phyloP scores from a whole-genome alignment of 35 echinoderm and acorn worm species.

The Patiria miniata region DNA sequence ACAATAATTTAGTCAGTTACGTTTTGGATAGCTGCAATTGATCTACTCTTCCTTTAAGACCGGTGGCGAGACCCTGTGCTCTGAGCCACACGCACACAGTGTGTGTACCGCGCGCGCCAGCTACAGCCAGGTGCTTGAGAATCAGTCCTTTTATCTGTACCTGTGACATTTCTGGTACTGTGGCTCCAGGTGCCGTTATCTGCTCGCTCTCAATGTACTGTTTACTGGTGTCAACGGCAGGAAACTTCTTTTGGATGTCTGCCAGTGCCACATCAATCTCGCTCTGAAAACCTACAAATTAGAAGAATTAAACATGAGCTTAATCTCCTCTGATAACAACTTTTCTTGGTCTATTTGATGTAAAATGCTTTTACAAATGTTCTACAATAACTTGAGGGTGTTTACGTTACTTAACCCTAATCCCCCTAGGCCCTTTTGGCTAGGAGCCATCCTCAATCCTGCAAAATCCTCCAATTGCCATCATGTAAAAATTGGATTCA shows the following conservation, averaged over 20 bases:
- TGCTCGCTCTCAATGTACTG: slow-evolving; percentile 59
- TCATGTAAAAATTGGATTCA: too few species aligned
- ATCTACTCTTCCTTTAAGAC: too few species aligned
- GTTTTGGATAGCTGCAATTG: too few species aligned
- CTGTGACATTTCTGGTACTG: slow-evolving; percentile 82
- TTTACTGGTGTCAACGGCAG: slow-evolving; percentile 64
- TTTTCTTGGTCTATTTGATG: background rate
- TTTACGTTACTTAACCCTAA: background rate
- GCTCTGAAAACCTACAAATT: slow-evolving; percentile 62
- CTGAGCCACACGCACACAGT: too few species aligned
- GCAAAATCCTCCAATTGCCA: too few species aligned
- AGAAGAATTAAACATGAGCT: background rate
- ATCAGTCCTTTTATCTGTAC: too few species aligned
- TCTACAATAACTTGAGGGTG: background rate
- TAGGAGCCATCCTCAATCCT: too few species aligned
- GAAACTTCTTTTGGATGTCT: slow-evolving; percentile 69
- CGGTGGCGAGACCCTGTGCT: too few species aligned
- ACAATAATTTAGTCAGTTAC: too few species aligned
- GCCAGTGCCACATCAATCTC: slow-evolving; percentile 73
- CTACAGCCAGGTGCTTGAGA: too few species aligned
- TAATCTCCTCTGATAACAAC: background rate
- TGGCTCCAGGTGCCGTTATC: slow-evolving; percentile 9
- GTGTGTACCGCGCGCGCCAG: too few species aligned
- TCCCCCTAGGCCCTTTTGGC: too few species aligned
- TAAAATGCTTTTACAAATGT: background rate